Conservation (phyloP, 2,797 vertebrate species). For the Threskiornis aethiopicus region DNA sequence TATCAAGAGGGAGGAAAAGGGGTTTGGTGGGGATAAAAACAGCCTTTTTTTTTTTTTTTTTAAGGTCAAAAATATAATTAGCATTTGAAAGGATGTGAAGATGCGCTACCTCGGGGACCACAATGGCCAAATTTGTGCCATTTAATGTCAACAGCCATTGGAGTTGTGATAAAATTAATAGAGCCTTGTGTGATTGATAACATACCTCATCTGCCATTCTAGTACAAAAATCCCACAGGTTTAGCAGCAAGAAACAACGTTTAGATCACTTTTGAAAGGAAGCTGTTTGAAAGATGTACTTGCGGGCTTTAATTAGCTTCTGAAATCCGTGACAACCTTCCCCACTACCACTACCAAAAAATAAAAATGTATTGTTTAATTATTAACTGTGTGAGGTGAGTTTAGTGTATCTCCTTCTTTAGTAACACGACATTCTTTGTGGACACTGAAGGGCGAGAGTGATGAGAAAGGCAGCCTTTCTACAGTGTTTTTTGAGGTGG, state of each 20-base stretch:
- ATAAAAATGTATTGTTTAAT: constrained; percentile 34
- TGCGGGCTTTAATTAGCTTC: constrained; percentile 41
- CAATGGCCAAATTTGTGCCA: constrained; percentile 74
- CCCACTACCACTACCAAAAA: neutral
- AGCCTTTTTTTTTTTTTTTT: constrained; percentile 68
- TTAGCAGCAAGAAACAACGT: neutral
- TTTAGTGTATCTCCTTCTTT: neutral
- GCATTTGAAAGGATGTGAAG: constrained; percentile 81
- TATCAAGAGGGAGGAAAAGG: neutral
- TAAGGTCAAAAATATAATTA: constrained; percentile 86
- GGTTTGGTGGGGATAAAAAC: neutral
- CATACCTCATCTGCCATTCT: constrained; percentile 57
- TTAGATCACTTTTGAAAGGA: constrained; percentile 45
- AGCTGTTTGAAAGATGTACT: constrained; percentile 25
- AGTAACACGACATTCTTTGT: neutral
- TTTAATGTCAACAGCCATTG: constrained; percentile 80
- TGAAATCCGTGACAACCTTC: constrained; percentile 15
- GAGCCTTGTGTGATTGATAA: constrained; percentile 81
- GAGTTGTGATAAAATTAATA: constrained; percentile 84
- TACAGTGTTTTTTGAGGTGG: neutral
- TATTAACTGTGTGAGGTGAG: neutral
- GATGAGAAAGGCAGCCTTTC: neutral
- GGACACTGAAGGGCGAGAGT: neutral
- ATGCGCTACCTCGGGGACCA: constrained; percentile 74
- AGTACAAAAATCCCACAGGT: constrained; percentile 48